Evolutionary conservation across 2,113 vertebrate species (phyloP).

Genomic region (Sphyrna mokarran): DNA sequence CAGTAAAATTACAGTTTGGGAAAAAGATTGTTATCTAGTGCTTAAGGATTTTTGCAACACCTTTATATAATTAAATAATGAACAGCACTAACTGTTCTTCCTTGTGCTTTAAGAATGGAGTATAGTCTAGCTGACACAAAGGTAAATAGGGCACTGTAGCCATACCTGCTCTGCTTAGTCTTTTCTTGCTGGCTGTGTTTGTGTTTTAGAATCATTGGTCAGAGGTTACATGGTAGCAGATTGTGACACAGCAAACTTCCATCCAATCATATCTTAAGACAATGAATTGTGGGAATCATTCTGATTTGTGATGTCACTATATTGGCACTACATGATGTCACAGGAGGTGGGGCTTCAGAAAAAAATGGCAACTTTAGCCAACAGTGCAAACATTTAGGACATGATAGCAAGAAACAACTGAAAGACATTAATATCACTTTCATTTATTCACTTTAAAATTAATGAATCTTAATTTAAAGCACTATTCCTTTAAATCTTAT

Average conservation of each 20-base stretch:
- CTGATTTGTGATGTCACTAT: not conserved
- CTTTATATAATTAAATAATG: not conserved
- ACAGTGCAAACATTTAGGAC: not conserved
- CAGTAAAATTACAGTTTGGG: not conserved
- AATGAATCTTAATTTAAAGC: not conserved
- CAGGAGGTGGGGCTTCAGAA: not conserved
- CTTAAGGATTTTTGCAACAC: not conserved
- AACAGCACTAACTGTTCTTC: not conserved
- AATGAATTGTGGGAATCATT: not conserved
- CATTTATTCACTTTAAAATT: not conserved
- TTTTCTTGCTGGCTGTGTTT: not conserved
- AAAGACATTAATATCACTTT: not conserved
- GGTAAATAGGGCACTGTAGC: not conserved
- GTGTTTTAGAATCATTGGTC: not conserved
- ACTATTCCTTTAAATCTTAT: not conserved
- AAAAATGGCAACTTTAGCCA: not conserved
- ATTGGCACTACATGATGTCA: not conserved
- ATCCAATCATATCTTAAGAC: not conserved
- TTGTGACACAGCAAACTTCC: not conserved
- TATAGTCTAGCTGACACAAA: not conserved
- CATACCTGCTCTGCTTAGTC: not conserved
- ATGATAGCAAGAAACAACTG: not conserved
- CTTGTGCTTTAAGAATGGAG: not conserved
- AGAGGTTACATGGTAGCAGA: not conserved
- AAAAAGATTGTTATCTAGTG: not conserved